phyloP scores from a whole-genome alignment of 2,888 invertebrate species.

The Mycalesis mineus region DNA sequence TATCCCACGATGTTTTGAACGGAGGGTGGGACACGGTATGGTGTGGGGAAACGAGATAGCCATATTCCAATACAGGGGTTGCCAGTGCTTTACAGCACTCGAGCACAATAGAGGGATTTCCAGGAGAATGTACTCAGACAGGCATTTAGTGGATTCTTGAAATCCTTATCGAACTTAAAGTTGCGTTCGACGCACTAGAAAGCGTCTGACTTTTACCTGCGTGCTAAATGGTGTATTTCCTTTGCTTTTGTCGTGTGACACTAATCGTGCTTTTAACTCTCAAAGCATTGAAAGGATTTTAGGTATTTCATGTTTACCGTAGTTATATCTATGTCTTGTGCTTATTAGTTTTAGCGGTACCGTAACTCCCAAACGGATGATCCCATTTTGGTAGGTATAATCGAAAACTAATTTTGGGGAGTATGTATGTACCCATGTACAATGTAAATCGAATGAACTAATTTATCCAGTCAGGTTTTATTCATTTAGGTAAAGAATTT shows the following conservation, averaged over 20 bases:
- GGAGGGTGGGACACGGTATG: constrained; percentile 51
- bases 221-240: background rate
- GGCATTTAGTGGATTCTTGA: constrained; percentile 36
- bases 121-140: constrained; percentile 48
- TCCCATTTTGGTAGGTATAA: too few relatives aligned
- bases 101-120: constrained; percentile 53
- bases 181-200: background rate
- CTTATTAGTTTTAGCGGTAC: too few relatives aligned
- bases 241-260: background rate
- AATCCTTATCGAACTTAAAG: constrained; percentile 30
- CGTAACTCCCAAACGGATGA: too few relatives aligned
- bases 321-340: too few relatives aligned
- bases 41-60: constrained; percentile 56
- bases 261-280: too few relatives aligned
- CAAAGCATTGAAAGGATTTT: too few relatives aligned
- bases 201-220: background rate
- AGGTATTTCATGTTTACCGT: too few relatives aligned
- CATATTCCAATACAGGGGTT: constrained; percentile 58
- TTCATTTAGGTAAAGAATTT: too few relatives aligned
- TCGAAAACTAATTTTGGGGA: too few relatives aligned
- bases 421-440: too few relatives aligned
- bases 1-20: constrained; percentile 63
- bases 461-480: too few relatives aligned
- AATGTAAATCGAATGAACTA: too few relatives aligned
- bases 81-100: constrained; percentile 53